A percentile compares a stretch with the other conserved stretches of the same genome.
Conservation (phyloP, 2,797 vertebrate genomes). For the Decapterus maruadsi region DNA sequence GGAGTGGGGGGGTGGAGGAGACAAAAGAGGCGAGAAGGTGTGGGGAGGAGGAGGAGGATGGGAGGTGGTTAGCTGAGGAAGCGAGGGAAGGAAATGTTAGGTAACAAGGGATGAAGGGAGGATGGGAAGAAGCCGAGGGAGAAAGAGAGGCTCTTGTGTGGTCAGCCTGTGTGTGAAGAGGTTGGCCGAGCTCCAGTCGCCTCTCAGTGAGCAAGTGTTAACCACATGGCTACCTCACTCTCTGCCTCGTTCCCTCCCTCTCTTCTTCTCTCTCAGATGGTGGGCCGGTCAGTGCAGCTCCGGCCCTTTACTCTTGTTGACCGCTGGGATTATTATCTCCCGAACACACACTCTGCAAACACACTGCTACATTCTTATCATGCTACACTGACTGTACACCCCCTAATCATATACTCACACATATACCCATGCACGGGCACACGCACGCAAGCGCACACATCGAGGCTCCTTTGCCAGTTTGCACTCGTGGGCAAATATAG, state of each 20-base stretch:
- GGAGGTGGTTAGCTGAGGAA: slow-evolving; percentile 62
- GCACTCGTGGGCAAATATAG: slow-evolving; percentile 71
- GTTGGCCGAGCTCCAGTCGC: slow-evolving; percentile 84
- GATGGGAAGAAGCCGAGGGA: slow-evolving; percentile 75
- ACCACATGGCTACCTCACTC: slow-evolving; percentile 82
- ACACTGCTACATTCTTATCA: slow-evolving; percentile 79
- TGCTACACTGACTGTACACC: slow-evolving; percentile 59
- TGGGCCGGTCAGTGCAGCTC: slow-evolving; percentile 76
- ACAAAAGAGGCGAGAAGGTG: slow-evolving; percentile 63
- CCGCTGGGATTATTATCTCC: slow-evolving; percentile 84
- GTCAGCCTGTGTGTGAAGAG: slow-evolving; percentile 85
- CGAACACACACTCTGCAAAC: slow-evolving; percentile 79
- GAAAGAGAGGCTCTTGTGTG: slow-evolving; percentile 85
- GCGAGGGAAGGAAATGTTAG: slow-evolving; percentile 78
- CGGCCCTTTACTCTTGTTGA: slow-evolving; percentile 81
- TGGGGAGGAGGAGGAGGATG: slow-evolving; percentile 37
- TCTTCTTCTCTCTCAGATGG: slow-evolving; percentile 71
- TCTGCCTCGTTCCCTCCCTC: slow-evolving; percentile 46
- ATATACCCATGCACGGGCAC: slow-evolving; percentile 12
- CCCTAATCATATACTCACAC: slow-evolving; percentile 46
- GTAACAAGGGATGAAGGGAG: slow-evolving; percentile 80
- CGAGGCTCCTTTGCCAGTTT: slow-evolving; percentile 40
- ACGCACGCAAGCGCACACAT: slow-evolving; percentile 16
- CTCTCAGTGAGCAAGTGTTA: slow-evolving; percentile 85
- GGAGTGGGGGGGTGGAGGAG: slow-evolving; percentile 48